Percentiles rank a stretch among this genome's conserved stretches.
phyloP scores from a whole-genome alignment of 2,888 invertebrate genomes.

The Xylophagus ater region DNA sequence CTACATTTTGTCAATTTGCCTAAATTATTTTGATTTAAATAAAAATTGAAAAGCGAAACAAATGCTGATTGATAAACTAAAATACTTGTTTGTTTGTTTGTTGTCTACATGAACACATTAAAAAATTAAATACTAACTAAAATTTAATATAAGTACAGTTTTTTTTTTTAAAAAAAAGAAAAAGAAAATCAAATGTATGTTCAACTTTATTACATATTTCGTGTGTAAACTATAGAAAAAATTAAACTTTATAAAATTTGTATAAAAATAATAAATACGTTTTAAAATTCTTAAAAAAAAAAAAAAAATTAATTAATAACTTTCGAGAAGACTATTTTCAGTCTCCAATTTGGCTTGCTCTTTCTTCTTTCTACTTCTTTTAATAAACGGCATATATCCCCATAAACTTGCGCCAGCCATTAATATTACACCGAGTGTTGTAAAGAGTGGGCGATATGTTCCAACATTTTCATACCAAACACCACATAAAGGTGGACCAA shows the following conservation, averaged over 20 bases:
- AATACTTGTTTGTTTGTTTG: too few relatives aligned
- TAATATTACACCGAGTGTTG: slow-evolving; percentile 59
- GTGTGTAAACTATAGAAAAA: not conserved
- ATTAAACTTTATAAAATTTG: not conserved
- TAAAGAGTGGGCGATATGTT: slow-evolving; percentile 61
- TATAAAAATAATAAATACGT: slow-evolving; percentile 1
- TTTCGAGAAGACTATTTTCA: slow-evolving; percentile 14
- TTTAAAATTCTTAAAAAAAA: slow-evolving; percentile 5
- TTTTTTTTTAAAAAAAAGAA: too few relatives aligned
- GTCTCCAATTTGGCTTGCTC: slow-evolving; percentile 1
- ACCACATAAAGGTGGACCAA: slow-evolving; percentile 78
- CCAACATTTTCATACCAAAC: slow-evolving; percentile 51
- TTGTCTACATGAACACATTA: too few relatives aligned
- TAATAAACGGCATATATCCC: slow-evolving; percentile 63
- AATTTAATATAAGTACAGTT: too few relatives aligned
- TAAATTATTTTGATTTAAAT: too few relatives aligned
- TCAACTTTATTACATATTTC: too few relatives aligned
- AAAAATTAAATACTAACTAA: too few relatives aligned
- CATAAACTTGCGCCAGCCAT: slow-evolving; percentile 62
- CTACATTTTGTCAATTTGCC: too few relatives aligned
- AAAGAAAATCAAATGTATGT: too few relatives aligned
- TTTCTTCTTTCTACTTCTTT: slow-evolving; percentile 27
- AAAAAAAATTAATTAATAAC: slow-evolving; percentile 7
- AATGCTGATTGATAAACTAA: too few relatives aligned
- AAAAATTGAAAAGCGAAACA: too few relatives aligned